Evolutionary conservation across 2,888 invertebrate species (phyloP).

Genomic region (Drosophila cognata): DNA sequence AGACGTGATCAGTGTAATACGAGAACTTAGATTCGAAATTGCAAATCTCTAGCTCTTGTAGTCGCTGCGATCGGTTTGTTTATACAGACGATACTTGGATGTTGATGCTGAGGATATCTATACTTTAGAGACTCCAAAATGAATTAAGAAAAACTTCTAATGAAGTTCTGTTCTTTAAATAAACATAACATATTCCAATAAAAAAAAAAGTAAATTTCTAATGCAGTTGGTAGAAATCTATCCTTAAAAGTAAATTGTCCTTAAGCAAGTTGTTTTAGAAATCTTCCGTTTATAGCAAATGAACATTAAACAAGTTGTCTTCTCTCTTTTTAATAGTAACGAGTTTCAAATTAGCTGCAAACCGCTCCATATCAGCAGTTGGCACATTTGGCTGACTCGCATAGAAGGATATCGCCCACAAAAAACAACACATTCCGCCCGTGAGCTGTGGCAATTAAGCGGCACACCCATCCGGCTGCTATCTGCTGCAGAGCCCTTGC

Average conservation of each 20-base stretch:
- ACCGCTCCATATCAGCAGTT: slow-evolving; percentile 1
- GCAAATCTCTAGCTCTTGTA: neutral
- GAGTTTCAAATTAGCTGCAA: neutral
- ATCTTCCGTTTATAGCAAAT: neutral
- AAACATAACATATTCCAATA: fast-evolving
- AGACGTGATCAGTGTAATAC: no score
- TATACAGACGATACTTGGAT: neutral
- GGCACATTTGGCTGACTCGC: slow-evolving; percentile 17
- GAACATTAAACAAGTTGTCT: neutral
- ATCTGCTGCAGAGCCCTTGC: neutral
- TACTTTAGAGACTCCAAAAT: neutral
- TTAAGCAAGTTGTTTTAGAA: neutral
- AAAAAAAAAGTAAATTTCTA: neutral
- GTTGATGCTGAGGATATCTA: neutral
- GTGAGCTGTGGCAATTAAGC: slow-evolving; percentile 62
- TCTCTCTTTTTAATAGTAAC: neutral
- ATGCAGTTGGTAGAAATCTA: neutral
- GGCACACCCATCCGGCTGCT: slow-evolving; percentile 47
- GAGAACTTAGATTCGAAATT: no score
- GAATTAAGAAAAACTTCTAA: neutral
- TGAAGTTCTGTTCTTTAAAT: neutral
- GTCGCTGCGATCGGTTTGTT: fast-evolving
- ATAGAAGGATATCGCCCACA: neutral
- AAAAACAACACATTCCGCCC: slow-evolving; percentile 10
- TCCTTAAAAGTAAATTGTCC: neutral